These are phyloP conservation scores for Dasysyrphus tricinctus DNA, from an alignment of 2,888 invertebrate genomes.

Conservation along the genomic window DNA sequence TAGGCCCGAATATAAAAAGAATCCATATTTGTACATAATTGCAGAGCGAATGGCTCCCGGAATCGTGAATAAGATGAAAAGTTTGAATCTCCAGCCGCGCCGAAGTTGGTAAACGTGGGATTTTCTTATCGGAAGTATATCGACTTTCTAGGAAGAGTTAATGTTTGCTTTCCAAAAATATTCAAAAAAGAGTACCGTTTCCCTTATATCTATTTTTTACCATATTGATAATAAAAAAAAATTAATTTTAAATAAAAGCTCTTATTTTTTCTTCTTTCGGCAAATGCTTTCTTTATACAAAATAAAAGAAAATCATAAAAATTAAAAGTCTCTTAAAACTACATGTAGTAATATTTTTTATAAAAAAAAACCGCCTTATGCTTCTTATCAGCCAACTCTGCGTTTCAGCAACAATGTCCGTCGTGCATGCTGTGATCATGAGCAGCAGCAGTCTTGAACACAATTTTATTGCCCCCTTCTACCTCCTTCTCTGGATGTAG, in stretches of 20 bases:
- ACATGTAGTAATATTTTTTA: slow-evolving; percentile 33
- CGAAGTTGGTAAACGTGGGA: no score
- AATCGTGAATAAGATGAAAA: no score
- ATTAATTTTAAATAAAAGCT: background rate
- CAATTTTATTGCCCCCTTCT: slow-evolving; percentile 71
- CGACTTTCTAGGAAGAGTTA: no score
- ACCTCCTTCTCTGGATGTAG: slow-evolving; percentile 77
- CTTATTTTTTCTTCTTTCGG: slow-evolving; percentile 40
- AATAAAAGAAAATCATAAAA: slow-evolving; percentile 49
- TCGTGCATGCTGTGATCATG: slow-evolving; percentile 82
- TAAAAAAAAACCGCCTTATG: slow-evolving; percentile 40
- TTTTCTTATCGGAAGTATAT: no score
- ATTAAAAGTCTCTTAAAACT: slow-evolving; percentile 65
- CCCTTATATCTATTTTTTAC: no score
- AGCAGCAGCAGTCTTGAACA: slow-evolving; percentile 77
- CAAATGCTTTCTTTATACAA: slow-evolving; percentile 72
- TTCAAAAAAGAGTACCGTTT: no score
- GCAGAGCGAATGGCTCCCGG: no score
- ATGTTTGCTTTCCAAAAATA: no score
- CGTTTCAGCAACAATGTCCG: slow-evolving; percentile 82
- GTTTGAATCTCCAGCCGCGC: no score
- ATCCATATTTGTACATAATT: no score
- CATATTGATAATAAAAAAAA: no score
- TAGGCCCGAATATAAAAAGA: no score
- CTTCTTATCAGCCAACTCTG: slow-evolving; percentile 4